Conservation (phyloP, 1,140 invertebrate genomes). For the Phocides pigmalion region DNA sequence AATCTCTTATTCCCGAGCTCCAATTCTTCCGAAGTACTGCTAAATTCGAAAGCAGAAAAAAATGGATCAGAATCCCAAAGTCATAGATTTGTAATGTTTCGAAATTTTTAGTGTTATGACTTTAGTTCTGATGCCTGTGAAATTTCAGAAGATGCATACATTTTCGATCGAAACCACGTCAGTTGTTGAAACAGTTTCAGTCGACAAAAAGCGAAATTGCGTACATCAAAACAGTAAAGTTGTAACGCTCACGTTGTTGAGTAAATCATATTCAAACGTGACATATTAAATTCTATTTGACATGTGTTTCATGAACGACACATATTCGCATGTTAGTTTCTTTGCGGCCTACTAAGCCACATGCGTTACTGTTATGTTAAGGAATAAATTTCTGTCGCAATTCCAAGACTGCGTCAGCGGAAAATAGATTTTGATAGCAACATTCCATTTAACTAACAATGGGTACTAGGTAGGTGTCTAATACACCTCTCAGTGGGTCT, state of each 20-base stretch:
- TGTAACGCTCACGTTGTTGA: constrained; percentile 7
- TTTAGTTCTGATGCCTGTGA: neutral
- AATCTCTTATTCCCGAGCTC: constrained; percentile 60
- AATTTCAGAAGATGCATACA: neutral
- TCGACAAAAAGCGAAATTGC: neutral
- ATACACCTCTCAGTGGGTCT: constrained; percentile 60
- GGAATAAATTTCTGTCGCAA: constrained; percentile 11
- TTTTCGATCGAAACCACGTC: neutral
- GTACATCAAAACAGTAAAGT: neutral
- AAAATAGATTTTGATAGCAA: constrained; percentile 41
- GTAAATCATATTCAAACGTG: constrained; percentile 25
- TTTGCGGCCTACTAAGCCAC: constrained; percentile 7
- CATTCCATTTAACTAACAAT: constrained; percentile 55
- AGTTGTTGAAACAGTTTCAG: neutral
- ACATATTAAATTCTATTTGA: constrained; percentile 25
- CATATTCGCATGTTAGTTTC: constrained; percentile 16
- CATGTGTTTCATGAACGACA: constrained; percentile 25
- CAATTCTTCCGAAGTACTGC: constrained; percentile 65
- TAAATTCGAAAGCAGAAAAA: constrained; percentile 52
- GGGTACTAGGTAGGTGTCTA: constrained; percentile 39
- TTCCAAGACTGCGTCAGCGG: neutral
- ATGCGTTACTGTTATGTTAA: constrained; percentile 17
- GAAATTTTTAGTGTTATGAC: neutral
- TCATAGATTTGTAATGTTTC: neutral
- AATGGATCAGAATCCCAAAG: constrained; percentile 6